Percentiles rank a stretch among this genome's conserved stretches.
These are phyloP conservation scores for Hyperoplus immaculatus DNA, from an alignment of 2,797 vertebrate species.

Conservation along the genomic window DNA sequence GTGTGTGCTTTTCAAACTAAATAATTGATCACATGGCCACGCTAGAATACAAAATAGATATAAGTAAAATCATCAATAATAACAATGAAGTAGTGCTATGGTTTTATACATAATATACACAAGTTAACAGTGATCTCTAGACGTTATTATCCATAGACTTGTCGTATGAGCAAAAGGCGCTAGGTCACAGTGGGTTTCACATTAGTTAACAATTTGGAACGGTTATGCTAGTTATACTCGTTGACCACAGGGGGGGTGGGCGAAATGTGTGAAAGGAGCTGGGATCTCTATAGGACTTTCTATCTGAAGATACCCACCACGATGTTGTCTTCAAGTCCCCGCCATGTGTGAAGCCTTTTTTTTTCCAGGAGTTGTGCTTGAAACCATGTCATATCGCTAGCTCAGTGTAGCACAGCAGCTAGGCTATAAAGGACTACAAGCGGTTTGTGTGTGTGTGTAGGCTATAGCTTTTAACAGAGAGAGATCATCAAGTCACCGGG, in stretches of 20 bases:
- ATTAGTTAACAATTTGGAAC: constrained; percentile 69
- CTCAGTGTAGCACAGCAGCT: constrained; percentile 44
- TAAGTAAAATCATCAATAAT: constrained; percentile 74
- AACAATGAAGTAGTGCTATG: constrained; percentile 80
- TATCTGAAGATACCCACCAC: constrained; percentile 47
- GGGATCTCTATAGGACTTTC: constrained; percentile 60
- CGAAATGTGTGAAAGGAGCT: constrained; percentile 59
- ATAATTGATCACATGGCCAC: constrained; percentile 79
- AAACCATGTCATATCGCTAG: constrained; percentile 53
- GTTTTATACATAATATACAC: constrained; percentile 86
- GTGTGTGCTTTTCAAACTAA: constrained; percentile 67
- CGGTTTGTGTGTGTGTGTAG: constrained; percentile 11
- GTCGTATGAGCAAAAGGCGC: constrained; percentile 74
- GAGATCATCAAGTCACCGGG: constrained; percentile 28
- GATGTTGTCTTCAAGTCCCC: constrained; percentile 25
- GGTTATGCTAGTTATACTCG: constrained; percentile 73
- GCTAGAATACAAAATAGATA: constrained; percentile 79
- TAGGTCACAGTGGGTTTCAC: constrained; percentile 82
- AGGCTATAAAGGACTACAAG: constrained; percentile 16
- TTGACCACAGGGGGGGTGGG: constrained; percentile 62
- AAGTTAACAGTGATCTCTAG: constrained; percentile 80
- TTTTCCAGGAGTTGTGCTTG: constrained; percentile 49
- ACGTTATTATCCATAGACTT: constrained; percentile 69
- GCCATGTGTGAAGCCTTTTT: constrained; percentile 16
- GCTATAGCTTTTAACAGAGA: constrained; percentile 30